phyloP scores from a whole-genome alignment of 1,140 invertebrate genomes.

The Bombus huntii region DNA sequence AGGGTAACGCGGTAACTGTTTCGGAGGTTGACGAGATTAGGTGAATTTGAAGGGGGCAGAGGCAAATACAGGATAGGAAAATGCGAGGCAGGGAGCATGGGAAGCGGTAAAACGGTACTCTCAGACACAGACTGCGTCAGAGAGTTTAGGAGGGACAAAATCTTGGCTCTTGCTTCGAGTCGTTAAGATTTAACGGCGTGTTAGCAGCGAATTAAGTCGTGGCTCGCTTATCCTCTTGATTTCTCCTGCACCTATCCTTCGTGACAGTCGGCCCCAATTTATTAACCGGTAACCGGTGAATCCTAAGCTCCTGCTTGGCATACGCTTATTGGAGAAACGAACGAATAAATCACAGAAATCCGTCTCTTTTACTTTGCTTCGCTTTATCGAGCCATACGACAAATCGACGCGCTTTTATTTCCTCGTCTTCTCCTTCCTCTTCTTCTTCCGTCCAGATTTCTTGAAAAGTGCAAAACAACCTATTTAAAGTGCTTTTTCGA shows the following conservation, averaged over 20 bases:
- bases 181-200: conserved; percentile 57
- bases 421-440: too few species aligned
- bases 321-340: background rate
- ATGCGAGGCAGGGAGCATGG: background rate
- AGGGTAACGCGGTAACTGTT: conserved; percentile 6
- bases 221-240: conserved; percentile 34
- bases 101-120: conserved; percentile 14
- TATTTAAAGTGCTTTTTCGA: background rate
- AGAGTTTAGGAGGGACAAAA: conserved; percentile 29
- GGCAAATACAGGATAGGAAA: background rate
- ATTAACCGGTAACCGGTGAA: background rate
- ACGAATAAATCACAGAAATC: background rate
- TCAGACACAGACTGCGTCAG: background rate
- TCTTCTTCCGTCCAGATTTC: background rate
- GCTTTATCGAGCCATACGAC: background rate
- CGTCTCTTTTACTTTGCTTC: background rate
- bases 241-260: conserved; percentile 7
- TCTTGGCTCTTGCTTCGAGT: conserved; percentile 47
- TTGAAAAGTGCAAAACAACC: background rate
- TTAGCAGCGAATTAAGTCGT: conserved; percentile 48
- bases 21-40: conserved; percentile 26
- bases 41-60: background rate
- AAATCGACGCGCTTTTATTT: too few species aligned
- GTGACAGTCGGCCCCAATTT: conserved; percentile 36
- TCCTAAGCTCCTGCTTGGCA: background rate